phyloP scores from a whole-genome alignment of 2,888 invertebrate genomes.

The Nudaria mundana region DNA sequence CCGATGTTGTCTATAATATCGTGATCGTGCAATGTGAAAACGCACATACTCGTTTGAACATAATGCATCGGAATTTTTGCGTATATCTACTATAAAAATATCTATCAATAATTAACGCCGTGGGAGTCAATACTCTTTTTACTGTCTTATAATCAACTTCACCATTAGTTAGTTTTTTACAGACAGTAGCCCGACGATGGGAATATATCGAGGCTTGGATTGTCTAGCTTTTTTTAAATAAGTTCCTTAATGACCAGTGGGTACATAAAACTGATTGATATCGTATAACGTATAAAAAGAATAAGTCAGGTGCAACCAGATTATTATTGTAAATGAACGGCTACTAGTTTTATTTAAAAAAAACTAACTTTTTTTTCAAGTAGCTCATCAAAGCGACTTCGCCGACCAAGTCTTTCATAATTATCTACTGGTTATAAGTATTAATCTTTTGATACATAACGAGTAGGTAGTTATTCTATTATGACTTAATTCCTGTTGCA shows the following conservation, averaged over 20 bases:
- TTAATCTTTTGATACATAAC: no score
- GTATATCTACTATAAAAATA: no score
- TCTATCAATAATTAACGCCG: not conserved
- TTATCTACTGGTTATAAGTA: no score
- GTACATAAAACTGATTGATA: slow-evolving; percentile 5
- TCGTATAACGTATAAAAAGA: not conserved
- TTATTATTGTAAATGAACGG: not conserved
- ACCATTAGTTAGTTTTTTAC: slow-evolving; percentile 6
- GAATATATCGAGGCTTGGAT: slow-evolving; percentile 1
- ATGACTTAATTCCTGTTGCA: no score
- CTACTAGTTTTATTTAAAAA: not conserved
- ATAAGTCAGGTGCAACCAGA: not conserved
- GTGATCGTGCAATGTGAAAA: no score
- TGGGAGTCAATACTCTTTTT: slow-evolving; percentile 2
- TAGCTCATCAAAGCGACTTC: no score
- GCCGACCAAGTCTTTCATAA: no score
- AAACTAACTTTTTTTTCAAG: no score
- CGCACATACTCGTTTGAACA: no score
- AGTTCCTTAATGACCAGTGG: not conserved
- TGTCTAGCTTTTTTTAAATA: slow-evolving; percentile 2
- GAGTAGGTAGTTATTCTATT: no score
- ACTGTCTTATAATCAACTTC: slow-evolving; percentile 1
- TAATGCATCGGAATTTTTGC: no score
- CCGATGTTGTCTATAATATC: no score
- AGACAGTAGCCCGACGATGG: not conserved